Percentiles rank a stretch among this genome's conserved stretches.
These are phyloP conservation scores for Conus betulinus DNA, from an alignment of 1,140 invertebrate species.

Conservation along the genomic window DNA sequence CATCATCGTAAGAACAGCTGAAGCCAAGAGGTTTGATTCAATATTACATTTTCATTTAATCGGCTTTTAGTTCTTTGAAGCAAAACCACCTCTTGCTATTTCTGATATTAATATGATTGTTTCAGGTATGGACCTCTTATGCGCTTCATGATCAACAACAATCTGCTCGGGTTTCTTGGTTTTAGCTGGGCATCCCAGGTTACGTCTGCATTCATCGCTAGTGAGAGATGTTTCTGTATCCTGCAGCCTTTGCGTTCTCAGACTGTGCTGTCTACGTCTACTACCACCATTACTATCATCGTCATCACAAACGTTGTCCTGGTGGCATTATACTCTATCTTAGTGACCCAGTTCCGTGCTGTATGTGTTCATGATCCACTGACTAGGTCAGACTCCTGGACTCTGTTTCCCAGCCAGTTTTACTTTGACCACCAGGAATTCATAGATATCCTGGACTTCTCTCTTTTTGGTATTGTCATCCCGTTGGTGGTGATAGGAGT, in stretches of 20 bases:
- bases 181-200: slow-evolving; percentile 6
- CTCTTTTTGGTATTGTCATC: background rate
- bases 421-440: background rate
- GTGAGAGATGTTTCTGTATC: slow-evolving; percentile 22
- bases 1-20: too few species aligned
- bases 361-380: background rate
- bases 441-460: background rate
- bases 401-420: background rate
- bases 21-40: too few species aligned
- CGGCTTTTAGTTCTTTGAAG: too few species aligned
- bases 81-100: too few species aligned
- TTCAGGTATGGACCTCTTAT: background rate
- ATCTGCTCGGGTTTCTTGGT: background rate
- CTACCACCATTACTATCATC: background rate
- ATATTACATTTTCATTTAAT: too few species aligned
- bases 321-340: background rate
- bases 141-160: slow-evolving; percentile 13
- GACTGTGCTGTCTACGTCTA: background rate
- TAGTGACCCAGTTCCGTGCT: background rate
- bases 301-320: background rate
- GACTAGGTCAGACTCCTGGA: background rate
- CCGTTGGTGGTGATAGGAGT: background rate
- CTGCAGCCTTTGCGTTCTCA: background rate
- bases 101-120: too few species aligned
- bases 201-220: slow-evolving; percentile 8